phyloP scores from a whole-genome alignment of 2,888 invertebrate species.

The Pedicia rivosa region DNA sequence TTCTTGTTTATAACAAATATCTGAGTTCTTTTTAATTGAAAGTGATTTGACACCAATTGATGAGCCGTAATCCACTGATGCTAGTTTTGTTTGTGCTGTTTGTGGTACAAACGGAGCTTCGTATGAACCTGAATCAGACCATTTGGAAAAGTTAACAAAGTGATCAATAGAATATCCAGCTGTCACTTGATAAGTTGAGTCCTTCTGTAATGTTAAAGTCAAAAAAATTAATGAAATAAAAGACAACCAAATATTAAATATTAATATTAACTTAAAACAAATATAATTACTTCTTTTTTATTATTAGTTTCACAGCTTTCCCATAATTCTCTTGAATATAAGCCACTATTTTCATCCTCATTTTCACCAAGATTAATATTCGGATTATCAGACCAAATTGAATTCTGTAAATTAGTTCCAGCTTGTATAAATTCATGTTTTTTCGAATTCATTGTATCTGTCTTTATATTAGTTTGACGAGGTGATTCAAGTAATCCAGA shows the following conservation, averaged over 20 bases:
- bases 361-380: constrained; percentile 9
- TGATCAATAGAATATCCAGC: not conserved
- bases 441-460: constrained; percentile 8
- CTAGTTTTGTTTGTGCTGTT: constrained; percentile 4
- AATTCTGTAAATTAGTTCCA: constrained; percentile 35
- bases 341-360: not conserved
- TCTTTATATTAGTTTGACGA: constrained; percentile 9
- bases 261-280: not conserved
- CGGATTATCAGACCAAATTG: constrained; percentile 35
- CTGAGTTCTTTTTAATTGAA: not conserved
- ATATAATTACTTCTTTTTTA: constrained; percentile 1
- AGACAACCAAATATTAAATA: not conserved
- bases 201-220: no score
- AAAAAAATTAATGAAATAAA: not conserved
- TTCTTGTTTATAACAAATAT: no score
- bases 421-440: constrained; percentile 14
- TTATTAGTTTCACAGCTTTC: not conserved
- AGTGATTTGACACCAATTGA: constrained; percentile 9
- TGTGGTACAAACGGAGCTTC: constrained; percentile 13
- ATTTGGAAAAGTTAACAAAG: constrained; percentile 17
- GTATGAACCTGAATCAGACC: constrained; percentile 21
- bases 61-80: not conserved
- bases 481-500: constrained; percentile 7
- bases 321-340: constrained; percentile 3
- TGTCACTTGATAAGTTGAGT: not conserved